Evolutionary conservation across 2,113 vertebrate species (phyloP), one percentile per base, ranked within the genome.

Genomic region (Hippocampus barbouri): DNA sequence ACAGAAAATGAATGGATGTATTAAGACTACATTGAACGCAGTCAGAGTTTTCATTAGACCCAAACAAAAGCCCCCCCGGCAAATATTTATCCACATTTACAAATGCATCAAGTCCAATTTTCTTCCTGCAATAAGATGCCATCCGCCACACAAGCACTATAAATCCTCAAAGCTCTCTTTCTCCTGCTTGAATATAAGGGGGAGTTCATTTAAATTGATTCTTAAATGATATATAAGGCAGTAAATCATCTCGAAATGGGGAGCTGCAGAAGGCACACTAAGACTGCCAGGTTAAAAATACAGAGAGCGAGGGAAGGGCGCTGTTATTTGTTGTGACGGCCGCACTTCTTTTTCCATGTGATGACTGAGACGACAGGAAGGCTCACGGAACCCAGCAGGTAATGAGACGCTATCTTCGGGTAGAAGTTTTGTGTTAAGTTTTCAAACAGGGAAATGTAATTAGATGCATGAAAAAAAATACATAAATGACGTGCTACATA

Each of bases 321-420:
- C 43, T 72, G 78, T 86, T 89, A 89, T 91, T 90, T 86, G 86
- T 84, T 83, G 78, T 74, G 75, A 83, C 5, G 70, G 65, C 77
- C 68, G 80, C 68, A 66, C 64, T 81, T 81, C 76, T 83, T 86
- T 83, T 80, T 75, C 74, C 78, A 77, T 69, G 65, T 78, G 80
- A 76, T 69, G 34, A 38, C 34, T 38, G 65, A 82, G 80, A 76
- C 7, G 16, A 72, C 66, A 59, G 30, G 74, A 72, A 76, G 72
- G 73, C 68, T 74, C 49, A 59, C 56, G 45, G 80, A 72, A 81
- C 75, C 79, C 68, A 68, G 72, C 77, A 80, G 66, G 72, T 84
- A 87, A 86, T 81, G 72, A 74, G 80, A 73, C 85, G 73, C 78
- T 30, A 65, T 85, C 81, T 81, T 73, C 57, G 51, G 71, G 79